Evolutionary conservation across 2,113 vertebrate species (phyloP).

Genomic region (Hassar affinis): DNA sequence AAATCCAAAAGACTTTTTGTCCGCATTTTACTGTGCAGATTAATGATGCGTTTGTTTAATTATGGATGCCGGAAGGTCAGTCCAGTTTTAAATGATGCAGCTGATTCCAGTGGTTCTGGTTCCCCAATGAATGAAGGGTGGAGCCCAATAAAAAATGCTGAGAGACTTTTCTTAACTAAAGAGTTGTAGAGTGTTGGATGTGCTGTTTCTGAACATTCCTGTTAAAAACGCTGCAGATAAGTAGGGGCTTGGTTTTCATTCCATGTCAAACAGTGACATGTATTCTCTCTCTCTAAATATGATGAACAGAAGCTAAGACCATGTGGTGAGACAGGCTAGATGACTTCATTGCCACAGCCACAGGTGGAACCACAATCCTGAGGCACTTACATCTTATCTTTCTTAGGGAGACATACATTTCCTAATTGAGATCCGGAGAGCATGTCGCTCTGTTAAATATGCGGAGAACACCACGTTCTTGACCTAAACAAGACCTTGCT

Average conservation of each 20-base stretch:
- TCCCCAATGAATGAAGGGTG: background rate
- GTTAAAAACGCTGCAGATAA: background rate
- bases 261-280: background rate
- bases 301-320: background rate
- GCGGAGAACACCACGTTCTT: constrained; percentile 42
- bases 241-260: background rate
- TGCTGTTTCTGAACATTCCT: background rate
- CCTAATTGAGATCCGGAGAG: constrained; percentile 61
- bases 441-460: constrained; percentile 52
- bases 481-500: constrained; percentile 54
- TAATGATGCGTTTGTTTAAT: background rate
- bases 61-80: constrained; percentile 49
- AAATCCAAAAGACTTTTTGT: background rate
- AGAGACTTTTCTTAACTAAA: background rate
- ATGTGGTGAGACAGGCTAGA: background rate
- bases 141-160: background rate
- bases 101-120: constrained; percentile 39
- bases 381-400: constrained; percentile 11
- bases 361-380: background rate
- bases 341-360: background rate
- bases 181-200: background rate
- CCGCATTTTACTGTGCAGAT: constrained; percentile 2
- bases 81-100: constrained; percentile 37
- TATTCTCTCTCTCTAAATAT: background rate
- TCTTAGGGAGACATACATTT: constrained; percentile 53